Percentiles rank a stretch among this genome's conserved stretches.
Conservation (phyloP, 1,140 invertebrate genomes). For the Triops longicaudatus region DNA sequence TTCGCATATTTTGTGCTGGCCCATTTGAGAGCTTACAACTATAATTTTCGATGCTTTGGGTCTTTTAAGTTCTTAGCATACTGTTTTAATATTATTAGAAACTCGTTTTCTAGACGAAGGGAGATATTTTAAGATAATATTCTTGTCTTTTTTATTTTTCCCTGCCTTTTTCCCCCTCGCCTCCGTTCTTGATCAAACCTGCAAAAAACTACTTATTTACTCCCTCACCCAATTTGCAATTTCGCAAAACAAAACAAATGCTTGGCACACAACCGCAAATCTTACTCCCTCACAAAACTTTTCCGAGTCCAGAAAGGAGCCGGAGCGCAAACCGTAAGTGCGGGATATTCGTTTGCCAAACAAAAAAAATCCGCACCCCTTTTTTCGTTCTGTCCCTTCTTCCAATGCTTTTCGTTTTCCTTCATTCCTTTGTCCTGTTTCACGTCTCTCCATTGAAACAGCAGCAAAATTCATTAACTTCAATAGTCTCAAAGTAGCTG, state of each 20-base stretch:
- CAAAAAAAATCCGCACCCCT: not conserved
- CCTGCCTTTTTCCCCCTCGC: not conserved
- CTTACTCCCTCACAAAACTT: conserved; percentile 5
- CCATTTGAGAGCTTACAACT: too few relatives aligned
- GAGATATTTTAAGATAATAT: not conserved
- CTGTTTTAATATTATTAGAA: too few relatives aligned
- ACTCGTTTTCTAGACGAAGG: not conserved
- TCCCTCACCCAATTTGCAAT: not conserved
- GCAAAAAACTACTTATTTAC: not conserved
- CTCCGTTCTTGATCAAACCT: not conserved
- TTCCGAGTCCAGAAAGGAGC: conserved; percentile 13
- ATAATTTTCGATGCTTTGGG: too few relatives aligned
- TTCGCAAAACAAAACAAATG: not conserved
- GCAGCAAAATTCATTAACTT: not conserved
- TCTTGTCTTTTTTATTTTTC: conserved; percentile 9
- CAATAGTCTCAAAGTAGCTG: not conserved
- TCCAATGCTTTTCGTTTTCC: conserved; percentile 16
- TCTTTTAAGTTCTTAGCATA: too few relatives aligned
- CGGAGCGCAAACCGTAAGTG: conserved; percentile 13
- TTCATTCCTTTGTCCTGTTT: not conserved
- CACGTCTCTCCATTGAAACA: not conserved
- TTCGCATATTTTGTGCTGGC: too few relatives aligned
- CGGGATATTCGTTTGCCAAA: not conserved
- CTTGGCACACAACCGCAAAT: conserved; percentile 17
- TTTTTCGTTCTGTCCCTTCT: conserved; percentile 2